These are phyloP conservation scores for Lophius piscatorius DNA, from an alignment of 2,113 vertebrate genomes.

Conservation along the genomic window DNA sequence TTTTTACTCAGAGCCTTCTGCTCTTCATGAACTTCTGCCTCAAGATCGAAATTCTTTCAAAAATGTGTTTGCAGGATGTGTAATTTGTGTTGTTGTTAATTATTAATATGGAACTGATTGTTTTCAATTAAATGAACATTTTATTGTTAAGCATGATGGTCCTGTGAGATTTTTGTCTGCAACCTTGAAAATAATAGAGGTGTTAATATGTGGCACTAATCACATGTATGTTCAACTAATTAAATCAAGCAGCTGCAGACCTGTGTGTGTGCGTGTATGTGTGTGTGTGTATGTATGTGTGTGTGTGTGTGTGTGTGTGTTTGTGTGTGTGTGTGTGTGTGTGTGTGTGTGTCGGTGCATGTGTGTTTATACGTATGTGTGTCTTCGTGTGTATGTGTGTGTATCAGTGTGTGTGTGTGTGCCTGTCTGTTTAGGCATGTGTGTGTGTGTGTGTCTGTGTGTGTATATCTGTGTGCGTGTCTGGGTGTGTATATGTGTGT, in stretches of 20 bases:
- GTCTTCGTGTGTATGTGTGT: no score
- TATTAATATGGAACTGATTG: slow-evolving; percentile 44
- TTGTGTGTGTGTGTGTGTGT: slow-evolving; percentile 9
- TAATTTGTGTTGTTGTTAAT: slow-evolving; percentile 22
- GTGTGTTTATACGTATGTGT: slow-evolving; percentile 2
- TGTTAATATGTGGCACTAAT: slow-evolving; percentile 60
- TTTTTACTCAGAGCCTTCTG: no score
- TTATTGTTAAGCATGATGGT: slow-evolving; percentile 10
- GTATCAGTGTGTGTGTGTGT: slow-evolving; percentile 8
- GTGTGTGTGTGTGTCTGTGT: no score
- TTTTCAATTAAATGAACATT: slow-evolving; percentile 27
- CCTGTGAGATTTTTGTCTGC: slow-evolving; percentile 35
- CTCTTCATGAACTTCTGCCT: no score
- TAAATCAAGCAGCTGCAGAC: slow-evolving; percentile 69
- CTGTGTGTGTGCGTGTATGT: slow-evolving; percentile 22
- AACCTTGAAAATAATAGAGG: slow-evolving; percentile 45
- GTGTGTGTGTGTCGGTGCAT: not conserved
- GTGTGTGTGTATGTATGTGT: slow-evolving; percentile 21
- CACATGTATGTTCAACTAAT: slow-evolving; percentile 63
- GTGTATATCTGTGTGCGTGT: no score
- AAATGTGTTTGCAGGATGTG: no score
- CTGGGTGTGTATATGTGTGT: no score
- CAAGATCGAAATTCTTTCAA: no score
- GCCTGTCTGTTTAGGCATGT: slow-evolving; percentile 10
- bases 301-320: not conserved